Evolutionary conservation across 2,888 invertebrate species (phyloP), one percentile per base, ranked within the genome.

Genomic region (Cataglyphis cursor): DNA sequence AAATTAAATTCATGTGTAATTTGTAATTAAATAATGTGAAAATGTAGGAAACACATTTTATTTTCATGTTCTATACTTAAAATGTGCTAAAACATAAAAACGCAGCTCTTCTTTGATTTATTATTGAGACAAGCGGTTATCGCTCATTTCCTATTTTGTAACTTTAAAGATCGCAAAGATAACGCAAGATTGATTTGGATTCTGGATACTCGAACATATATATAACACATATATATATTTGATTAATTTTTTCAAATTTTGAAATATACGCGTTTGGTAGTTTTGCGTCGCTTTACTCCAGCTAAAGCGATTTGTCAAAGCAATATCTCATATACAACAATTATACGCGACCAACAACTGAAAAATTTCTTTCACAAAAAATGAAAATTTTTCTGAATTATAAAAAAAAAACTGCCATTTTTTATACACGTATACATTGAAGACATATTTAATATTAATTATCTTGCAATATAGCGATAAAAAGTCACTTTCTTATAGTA

Each of bases 261-360:
- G n/a, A 48, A 6, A 64, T 12, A 54, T 38, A 35, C 18, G 15
- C 87, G 72, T 87, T 85, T 85, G 82, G 78, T 90, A 87, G 93
- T 92, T 94, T 94, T 94, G 93, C 94, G 90, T 92, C 93, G 92
- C 93, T 94, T 94, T 94, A 93, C 91, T 76, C 85, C 65, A 78
- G 91, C 75, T 92, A 94, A 94, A 94, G 94, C 91, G 93, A 92
- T 92, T 93, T 91, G 93, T 90, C 92, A 94, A 94, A 94, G 91
- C 93, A 80, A 84, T 84, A 85, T 82, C 75, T 88, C 83, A 64
- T 80, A 82, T 84, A 82, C 84, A 87, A 89, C 74, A 84, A 66
- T 87, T 80, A 87, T 75, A 78, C 24, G 84, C 66, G 83, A 86
- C 48, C 76, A 73, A 18, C 48, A 41, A 78, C 12, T 28, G 31